Base-by-base conservation (phyloP, 2,888 invertebrate species). In the Copidosoma aretas region DNA sequence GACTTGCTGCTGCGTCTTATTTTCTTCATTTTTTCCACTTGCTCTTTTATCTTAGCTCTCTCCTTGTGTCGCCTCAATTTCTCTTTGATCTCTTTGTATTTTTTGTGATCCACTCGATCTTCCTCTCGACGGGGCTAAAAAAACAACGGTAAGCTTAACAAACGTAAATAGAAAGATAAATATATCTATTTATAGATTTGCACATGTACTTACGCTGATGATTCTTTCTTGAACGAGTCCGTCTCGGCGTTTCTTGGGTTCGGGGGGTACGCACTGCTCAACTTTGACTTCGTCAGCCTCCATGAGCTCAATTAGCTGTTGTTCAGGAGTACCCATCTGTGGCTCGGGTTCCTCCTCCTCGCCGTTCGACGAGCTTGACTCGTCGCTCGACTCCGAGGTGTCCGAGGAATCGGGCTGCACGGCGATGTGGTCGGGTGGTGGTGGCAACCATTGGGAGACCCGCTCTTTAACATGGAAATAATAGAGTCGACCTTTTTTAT, bases 391-490 rank as follows among this genome's bases (percentile, higher is more conserved):
- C 41, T 86, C 87, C 1, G 85, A 87, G 60, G 84, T 85, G 0
- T 85, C 84, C 66, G 86, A 86, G 1, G 86, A 85, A 65, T 83
- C 85, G 12, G 80, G 81, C n/a, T 80, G 80, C n/a, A 79, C 79
- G 2, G 81, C 80, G 43, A 82, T 81, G 56, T 84, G 82, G 56
- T 83, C 81, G 1, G 85, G 84, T 0, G 86, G 84, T 1, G 87
- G 86, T 41, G 93, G 92, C 74, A 89, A 85, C 95, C 95, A 95
- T 80, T 93, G 93, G 24, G 93, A 88, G 75, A 90, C 87, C 10
- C 93, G 86, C 60, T 91, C 86, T 82, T 91, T 91, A 1, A 91
- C 86, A 82, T 98, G 95, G 85, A 97, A 98, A 85, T 95, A 98
- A 84, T 97, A 98, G 0, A 91, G 88, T 73, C 95, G 89, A 0